Conservation (phyloP, 2,797 vertebrate species). For the Rhynchotus rufescens region DNA sequence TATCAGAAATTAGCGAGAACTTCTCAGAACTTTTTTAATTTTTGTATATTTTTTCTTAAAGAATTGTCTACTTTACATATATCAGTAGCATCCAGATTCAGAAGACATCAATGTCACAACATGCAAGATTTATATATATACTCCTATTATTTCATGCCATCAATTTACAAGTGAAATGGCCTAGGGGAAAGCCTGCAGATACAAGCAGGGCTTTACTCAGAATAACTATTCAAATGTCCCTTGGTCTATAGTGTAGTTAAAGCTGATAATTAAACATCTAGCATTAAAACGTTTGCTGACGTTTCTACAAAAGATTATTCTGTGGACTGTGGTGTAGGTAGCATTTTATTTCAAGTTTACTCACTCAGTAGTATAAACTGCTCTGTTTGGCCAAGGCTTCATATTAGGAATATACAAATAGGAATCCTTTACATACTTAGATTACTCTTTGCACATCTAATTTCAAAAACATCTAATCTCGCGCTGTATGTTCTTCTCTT, state of each 20-base stretch:
- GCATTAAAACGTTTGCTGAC: not conserved
- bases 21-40: constrained; percentile 1
- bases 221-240: not conserved
- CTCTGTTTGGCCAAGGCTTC: not conserved
- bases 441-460: not conserved
- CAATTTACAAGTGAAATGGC: not conserved
- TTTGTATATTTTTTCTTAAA: not conserved
- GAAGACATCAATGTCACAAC: not conserved
- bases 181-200: not conserved
- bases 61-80: not conserved
- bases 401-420: not conserved
- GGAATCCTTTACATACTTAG: not conserved
- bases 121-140: not conserved
- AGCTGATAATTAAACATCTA: not conserved
- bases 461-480: not conserved
- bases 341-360: not conserved
- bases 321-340: not conserved
- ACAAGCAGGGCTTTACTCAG: not conserved
- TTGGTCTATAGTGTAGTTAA: not conserved
- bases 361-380: not conserved
- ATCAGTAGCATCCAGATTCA: not conserved
- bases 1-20: not conserved
- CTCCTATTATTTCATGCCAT: not conserved
- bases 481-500: not conserved
- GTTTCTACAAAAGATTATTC: constrained; percentile 7